Conservation (phyloP, 2,888 invertebrate genomes). For the Nowickia ferox region DNA sequence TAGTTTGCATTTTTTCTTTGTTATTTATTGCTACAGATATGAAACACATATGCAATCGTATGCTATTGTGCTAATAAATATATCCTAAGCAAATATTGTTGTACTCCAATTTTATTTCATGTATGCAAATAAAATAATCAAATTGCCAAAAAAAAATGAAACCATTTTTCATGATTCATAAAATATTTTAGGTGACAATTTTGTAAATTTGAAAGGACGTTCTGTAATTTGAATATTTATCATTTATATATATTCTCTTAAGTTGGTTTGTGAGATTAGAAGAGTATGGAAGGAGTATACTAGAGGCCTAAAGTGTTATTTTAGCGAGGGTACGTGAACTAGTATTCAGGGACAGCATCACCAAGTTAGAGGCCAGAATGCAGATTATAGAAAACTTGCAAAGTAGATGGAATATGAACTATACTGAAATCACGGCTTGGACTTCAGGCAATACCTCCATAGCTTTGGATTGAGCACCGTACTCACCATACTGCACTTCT, state of each 20-base stretch:
- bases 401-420: too few species aligned
- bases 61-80: background rate
- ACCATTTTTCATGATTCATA: background rate
- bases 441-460: too few species aligned
- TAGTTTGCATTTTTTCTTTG: background rate
- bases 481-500: too few species aligned
- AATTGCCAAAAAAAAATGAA: background rate
- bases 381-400: too few species aligned
- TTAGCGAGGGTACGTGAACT: too few species aligned
- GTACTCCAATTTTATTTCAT: background rate
- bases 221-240: background rate
- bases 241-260: background rate
- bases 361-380: too few species aligned
- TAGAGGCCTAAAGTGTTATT: too few species aligned
- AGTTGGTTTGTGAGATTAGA: too few species aligned
- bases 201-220: background rate
- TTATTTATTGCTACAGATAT: conserved; percentile 17
- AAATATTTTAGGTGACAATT: background rate
- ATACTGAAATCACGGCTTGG: too few species aligned
- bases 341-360: too few species aligned
- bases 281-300: too few species aligned
- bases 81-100: conserved; percentile 13
- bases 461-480: too few species aligned
- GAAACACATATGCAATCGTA: conserved; percentile 6
- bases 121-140: conserved; percentile 1